These are phyloP conservation scores for Schizaphis graminum DNA, from an alignment of 2,888 invertebrate genomes.

Conservation along the genomic window DNA sequence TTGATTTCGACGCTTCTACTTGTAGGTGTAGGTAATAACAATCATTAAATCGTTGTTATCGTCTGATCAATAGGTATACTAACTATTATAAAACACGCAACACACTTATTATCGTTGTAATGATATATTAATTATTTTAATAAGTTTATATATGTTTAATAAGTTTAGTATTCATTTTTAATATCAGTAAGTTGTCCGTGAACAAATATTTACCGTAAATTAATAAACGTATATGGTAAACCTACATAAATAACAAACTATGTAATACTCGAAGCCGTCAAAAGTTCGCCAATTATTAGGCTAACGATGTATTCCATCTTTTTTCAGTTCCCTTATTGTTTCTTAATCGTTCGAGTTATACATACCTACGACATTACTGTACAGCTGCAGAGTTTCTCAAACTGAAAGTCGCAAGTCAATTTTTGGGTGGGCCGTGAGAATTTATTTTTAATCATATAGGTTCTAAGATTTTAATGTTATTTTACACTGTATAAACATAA, in stretches of 20 bases:
- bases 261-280: not conserved
- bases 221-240: not conserved
- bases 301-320: not conserved
- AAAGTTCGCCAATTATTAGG: not conserved
- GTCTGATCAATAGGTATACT: not conserved
- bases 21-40: not conserved
- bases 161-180: not conserved
- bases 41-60: not conserved
- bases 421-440: too few species aligned
- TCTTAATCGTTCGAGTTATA: not conserved
- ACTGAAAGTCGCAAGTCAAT: too few species aligned
- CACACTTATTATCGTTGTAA: not conserved
- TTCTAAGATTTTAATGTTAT: too few species aligned
- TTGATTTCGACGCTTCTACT: not conserved
- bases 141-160: not conserved
- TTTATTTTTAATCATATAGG: too few species aligned
- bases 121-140: not conserved
- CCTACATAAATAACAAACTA: not conserved
- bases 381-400: too few species aligned
- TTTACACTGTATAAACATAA: too few species aligned
- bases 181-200: not conserved
- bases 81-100: not conserved
- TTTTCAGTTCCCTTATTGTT: not conserved
- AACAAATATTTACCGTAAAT: not conserved
- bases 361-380: not conserved